Evolutionary conservation across 2,797 vertebrate genomes (phyloP), one percentile per base, ranked within the genome.

Genomic region (Poliocrania exsul): DNA sequence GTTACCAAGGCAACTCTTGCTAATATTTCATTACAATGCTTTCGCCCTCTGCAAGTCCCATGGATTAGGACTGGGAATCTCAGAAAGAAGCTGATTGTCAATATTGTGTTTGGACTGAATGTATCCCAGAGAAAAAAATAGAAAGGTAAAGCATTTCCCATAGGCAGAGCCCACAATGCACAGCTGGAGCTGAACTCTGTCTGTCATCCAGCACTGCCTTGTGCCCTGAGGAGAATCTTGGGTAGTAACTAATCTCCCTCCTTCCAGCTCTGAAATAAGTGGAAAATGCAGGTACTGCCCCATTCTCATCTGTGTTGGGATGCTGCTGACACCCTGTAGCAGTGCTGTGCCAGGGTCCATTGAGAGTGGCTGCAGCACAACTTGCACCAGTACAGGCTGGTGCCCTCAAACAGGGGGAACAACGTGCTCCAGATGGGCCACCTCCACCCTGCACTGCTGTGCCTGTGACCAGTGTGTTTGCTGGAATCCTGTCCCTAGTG

Each of bases 1-100:
- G 98, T 98, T 98, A 77, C 98, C 97, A 96, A 23, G 96, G 96
- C 97, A 97, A 98, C 97, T 65, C 91, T 93, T 96, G 69, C 94
- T 97, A 93, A 92, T 97, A 97, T 97, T 95, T 97, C 93, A 86
- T 96, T 94, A 94, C 93, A 95, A 95, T 95, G 95, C 91, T 85
- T 81, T 80, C 5, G 1, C 83, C 66, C 74, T 92, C 88, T 87
- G 74, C 91, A 86, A 81, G 85, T 95, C 91, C 75, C 85, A 92
- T 1, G 58, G 88, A 92, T 96, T 96, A 90, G 83, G 87, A 94
- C 73, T 81, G 95, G 64, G 95, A 95, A 90, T 84, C 93, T 88
- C 87, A 62, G 85, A 88, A 93, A 91, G 84, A 95, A 85, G 81
- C 7, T 93, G 91, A 84, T 92, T 95, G 96, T 96, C 96, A 91